Base-by-base conservation (phyloP, 2,113 vertebrate species). In the Myrmophylax atrothorax region DNA sequence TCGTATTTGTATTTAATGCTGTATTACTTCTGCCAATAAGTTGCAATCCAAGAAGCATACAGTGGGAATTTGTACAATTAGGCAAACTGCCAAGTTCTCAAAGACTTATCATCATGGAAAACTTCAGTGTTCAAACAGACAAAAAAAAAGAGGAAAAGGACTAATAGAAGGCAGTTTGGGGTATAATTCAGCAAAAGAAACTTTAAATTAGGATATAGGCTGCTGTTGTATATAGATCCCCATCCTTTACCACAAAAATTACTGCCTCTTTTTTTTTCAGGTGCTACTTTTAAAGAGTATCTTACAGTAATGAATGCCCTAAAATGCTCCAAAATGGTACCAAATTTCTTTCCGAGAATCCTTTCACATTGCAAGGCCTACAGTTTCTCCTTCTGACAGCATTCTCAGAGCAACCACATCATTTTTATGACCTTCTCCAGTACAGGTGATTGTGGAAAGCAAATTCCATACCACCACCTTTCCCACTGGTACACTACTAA, bases 61-160 rank as follows among this genome's bases (percentile, higher is more conserved):
- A 90, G 56, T 42, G 35, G 37, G 85, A 95, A 95, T 74, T 49
- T 84, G 31, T 50, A 86, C 11, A 68, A 91, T 95, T 66, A 93
- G 92, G 86, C 81, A 95, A 96, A 25, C 62, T 92, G 92, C 75
- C 93, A 95, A 75, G 49, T 84, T 78, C 81, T 95, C 76, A 56
- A 91, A 93, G 64, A 83, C 82, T 49, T 74, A 47, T 17, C 69
- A 88, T 49, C 33, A 59, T 46, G 40, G 53, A 63, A 94, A 95
- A 90, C 25, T 8, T 83, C 55, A 46, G 40, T 16, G 50, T 75
- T 92, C 40, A 58, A 85, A 68, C 7, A 38, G 25, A 19, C 12
- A 66, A 83, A 73, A 73, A 55, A 35, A 40, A 22, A 56, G 13
- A 68, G 44, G 23, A 33, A 76, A 85, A 94, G 26, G 14, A 86